Base-by-base conservation (phyloP, 2,888 invertebrate genomes). In the Volucella bombylans region DNA sequence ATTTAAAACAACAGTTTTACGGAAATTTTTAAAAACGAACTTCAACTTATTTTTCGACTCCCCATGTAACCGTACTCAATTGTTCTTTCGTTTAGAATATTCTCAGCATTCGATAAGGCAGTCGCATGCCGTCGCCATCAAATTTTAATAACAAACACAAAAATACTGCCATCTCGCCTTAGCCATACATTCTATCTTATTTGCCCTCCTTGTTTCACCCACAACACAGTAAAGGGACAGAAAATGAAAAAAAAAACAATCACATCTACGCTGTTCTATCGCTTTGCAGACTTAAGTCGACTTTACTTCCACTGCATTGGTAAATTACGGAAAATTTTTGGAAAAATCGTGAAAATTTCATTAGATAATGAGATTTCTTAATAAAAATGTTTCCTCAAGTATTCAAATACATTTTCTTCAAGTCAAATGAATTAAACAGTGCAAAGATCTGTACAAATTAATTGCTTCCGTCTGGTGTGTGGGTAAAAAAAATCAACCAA, bases 241-340 rank as follows among this genome's bases (percentile, higher is more conserved):
- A 14, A 43, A 14, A 41, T 18, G 18, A 6, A 38, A 43, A 52
- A 43, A 57, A 71, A 52, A 50, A 31, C 49, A 59, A 67, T 8
- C 57, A 50, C 74, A 67, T 76, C 57, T 67, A 67, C 59, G 74
- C 65, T 43, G 65, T 62, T 82, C 71, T 61, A 43, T 45, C 45
- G 50, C 39, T 50, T 57, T 54, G 59, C 49, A 54, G 47, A 61
- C 39, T 72, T 41, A 61, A 72, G 72, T 82, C 78, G 72, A 55
- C 67, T 72, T 62, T 72, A 67, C 67, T 55, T 61, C 61, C 77
- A 55, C 64, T 52, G 50, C 52, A 65, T 65, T 31, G 54, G 61
- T 23, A 11, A 45, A 2, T 39, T 41, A 23, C 8, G 43, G 15
- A 45, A 69, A 71, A 59, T 18, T 52, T 74, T 74, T 57, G 23